Conservation (phyloP, 2,888 invertebrate species). For the Drosophila sordidula region DNA sequence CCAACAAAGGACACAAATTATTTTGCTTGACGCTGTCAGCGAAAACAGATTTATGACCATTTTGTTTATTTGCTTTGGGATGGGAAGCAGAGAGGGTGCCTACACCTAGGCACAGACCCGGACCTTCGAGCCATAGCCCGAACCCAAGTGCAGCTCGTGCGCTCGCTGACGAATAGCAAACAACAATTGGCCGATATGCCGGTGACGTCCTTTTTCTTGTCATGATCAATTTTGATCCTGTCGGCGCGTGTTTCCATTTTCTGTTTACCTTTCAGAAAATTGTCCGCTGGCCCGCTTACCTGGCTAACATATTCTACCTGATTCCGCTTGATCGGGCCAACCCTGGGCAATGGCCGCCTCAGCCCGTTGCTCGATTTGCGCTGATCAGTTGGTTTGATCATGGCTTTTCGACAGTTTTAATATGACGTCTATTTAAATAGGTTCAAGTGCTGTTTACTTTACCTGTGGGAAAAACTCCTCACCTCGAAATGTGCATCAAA, state of each 20-base stretch:
- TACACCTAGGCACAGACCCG: constrained; percentile 10
- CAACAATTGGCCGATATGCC: constrained; percentile 32
- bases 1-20: constrained; percentile 36
- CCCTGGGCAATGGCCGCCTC: constrained; percentile 25
- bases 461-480: constrained; percentile 69
- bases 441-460: constrained; percentile 64
- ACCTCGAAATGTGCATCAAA: constrained; percentile 64
- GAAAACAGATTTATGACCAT: constrained; percentile 59
- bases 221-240: constrained; percentile 68
- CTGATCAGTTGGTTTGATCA: constrained; percentile 68
- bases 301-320: constrained; percentile 45
- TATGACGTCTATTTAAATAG: constrained; percentile 74
- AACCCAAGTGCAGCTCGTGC: constrained; percentile 21
- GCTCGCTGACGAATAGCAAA: constrained; percentile 31
- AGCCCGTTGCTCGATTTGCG: constrained; percentile 58
- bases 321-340: background rate
- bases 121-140: constrained; percentile 7
- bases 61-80: constrained; percentile 65
- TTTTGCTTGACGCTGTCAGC: constrained; percentile 47
- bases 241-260: constrained; percentile 76
- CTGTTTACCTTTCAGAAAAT: constrained; percentile 59
- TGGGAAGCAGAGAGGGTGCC: constrained; percentile 1
- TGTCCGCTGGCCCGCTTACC: constrained; percentile 44
- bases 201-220: constrained; percentile 53
- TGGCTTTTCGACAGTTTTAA: constrained; percentile 74